Percentiles rank a stretch among this genome's conserved stretches.
phyloP scores from a whole-genome alignment of 2,888 invertebrate species.

The Oxystoma pomonae region DNA sequence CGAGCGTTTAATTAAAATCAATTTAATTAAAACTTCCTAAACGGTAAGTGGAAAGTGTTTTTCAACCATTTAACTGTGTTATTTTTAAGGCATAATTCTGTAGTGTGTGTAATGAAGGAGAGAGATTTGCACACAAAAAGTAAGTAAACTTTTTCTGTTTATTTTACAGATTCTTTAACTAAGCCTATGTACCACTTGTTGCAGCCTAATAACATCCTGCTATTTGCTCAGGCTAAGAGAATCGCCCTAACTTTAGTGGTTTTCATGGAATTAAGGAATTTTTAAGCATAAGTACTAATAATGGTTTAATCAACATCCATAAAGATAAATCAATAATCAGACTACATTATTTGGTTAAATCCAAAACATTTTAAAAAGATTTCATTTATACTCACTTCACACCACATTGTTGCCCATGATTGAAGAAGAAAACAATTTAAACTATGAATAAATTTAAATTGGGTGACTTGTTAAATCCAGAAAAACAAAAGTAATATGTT shows the following conservation, averaged over 20 bases:
- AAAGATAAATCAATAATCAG: neutral
- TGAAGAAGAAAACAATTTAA: too few species aligned
- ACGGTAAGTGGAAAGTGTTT: slow-evolving; percentile 18
- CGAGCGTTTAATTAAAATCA: slow-evolving; percentile 14
- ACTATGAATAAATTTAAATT: too few species aligned
- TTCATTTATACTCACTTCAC: too few species aligned
- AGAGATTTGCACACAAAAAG: slow-evolving; percentile 2
- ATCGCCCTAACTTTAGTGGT: neutral
- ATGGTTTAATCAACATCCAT: neutral
- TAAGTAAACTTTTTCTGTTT: slow-evolving; percentile 19
- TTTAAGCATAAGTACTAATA: too few species aligned
- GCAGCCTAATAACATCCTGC: neutral
- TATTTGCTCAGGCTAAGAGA: neutral
- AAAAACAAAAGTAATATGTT: too few species aligned
- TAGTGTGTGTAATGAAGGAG: slow-evolving; percentile 7
- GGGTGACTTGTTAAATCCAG: too few species aligned
- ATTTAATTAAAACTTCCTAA: slow-evolving; percentile 4
- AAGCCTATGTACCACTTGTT: slow-evolving; percentile 12
- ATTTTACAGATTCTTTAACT: slow-evolving; percentile 18
- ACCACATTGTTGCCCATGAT: too few species aligned
- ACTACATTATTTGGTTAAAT: too few species aligned
- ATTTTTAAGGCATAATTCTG: slow-evolving; percentile 1
- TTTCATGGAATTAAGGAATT: too few species aligned
- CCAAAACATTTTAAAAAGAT: too few species aligned
- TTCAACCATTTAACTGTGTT: neutral